Evolutionary conservation across 2,888 invertebrate genomes (phyloP).

Genomic region (Kryphioiulus occultus): DNA sequence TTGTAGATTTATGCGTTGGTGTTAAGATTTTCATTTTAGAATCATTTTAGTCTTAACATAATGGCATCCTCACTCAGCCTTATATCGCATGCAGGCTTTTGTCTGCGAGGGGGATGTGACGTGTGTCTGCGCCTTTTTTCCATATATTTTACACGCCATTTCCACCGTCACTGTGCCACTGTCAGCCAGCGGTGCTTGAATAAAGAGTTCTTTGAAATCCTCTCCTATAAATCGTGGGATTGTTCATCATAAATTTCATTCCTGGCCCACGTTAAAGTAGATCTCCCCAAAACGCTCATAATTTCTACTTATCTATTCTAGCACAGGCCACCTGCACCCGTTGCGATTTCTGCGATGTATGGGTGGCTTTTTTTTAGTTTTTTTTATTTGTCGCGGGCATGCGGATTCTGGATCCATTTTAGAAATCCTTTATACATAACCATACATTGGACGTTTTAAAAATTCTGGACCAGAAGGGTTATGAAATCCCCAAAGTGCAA

Average conservation of each 20-base stretch:
- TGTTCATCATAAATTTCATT: conserved; percentile 36
- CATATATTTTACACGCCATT: conserved; percentile 21
- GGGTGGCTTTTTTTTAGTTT: not conserved
- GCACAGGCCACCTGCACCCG: conserved; percentile 32
- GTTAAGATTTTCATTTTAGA: conserved; percentile 39
- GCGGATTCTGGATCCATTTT: not conserved
- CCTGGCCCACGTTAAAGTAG: conserved; percentile 36
- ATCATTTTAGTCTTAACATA: conserved; percentile 38
- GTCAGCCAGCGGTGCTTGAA: conserved; percentile 38
- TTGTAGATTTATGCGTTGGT: conserved; percentile 33
- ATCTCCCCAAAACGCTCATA: conserved; percentile 36
- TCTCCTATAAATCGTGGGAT: conserved; percentile 35
- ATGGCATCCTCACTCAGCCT: conserved; percentile 36
- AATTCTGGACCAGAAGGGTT: not conserved
- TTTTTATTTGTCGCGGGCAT: not conserved
- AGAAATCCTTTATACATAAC: not conserved
- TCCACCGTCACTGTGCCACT: not conserved
- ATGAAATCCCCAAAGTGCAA: not conserved
- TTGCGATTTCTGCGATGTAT: not conserved
- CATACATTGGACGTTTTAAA: not conserved
- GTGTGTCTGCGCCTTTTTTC: conserved; percentile 35
- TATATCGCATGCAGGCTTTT: conserved; percentile 28
- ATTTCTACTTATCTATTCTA: conserved; percentile 36
- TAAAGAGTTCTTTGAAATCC: conserved; percentile 40
- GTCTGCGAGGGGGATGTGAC: conserved; percentile 32